A percentile compares a stretch with the other conserved stretches of the same genome.
phyloP scores from a whole-genome alignment of 2,113 vertebrate genomes.

The Apaloderma vittatum region DNA sequence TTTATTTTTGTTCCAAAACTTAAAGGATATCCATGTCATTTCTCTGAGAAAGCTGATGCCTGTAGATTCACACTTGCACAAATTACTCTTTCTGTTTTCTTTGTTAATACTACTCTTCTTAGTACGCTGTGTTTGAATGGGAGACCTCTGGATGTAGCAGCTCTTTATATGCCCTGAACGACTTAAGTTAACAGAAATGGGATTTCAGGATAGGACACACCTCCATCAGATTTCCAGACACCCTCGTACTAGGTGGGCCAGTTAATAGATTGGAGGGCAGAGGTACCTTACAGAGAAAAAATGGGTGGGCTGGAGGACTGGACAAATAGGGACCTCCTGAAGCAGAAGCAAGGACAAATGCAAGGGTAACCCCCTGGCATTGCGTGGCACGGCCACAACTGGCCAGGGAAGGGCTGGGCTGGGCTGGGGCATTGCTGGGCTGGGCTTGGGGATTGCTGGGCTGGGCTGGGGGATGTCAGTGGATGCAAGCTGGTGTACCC shows the following conservation, averaged over 20 bases:
- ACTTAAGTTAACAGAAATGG: background rate
- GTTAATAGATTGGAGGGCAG: fast-evolving
- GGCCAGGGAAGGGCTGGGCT: background rate
- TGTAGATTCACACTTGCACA: background rate
- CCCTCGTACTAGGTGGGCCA: background rate
- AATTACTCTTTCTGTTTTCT: background rate
- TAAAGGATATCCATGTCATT: background rate
- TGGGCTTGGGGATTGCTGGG: background rate
- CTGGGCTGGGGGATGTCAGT: background rate
- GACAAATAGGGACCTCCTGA: too few relatives aligned
- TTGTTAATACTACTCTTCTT: background rate
- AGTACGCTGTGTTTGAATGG: background rate
- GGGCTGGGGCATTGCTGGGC: background rate
- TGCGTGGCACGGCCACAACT: background rate
- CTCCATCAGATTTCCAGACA: background rate
- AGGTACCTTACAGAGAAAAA: background rate
- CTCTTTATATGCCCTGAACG: background rate
- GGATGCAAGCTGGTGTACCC: background rate
- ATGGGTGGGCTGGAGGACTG: background rate
- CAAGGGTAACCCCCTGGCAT: background rate
- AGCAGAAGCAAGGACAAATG: background rate
- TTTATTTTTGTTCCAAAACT: background rate
- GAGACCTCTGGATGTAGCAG: background rate
- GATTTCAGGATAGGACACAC: background rate
- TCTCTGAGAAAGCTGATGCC: background rate